These are phyloP conservation scores for Macaca mulatta DNA, from an alignment of 2,113 vertebrate genomes.

Conservation along the genomic window DNA sequence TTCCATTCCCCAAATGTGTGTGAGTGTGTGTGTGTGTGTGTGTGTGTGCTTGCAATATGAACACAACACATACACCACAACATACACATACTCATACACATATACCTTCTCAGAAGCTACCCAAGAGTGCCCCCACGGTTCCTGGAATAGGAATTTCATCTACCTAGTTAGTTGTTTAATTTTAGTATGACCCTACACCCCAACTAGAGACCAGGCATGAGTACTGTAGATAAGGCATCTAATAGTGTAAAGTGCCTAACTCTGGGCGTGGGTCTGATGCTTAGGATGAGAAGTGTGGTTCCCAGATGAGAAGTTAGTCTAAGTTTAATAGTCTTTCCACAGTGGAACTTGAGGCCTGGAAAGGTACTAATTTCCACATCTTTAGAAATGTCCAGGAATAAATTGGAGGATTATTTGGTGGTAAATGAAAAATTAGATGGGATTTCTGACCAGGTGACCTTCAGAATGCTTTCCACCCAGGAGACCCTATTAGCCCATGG, in stretches of 20 bases:
- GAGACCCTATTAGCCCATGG: background rate
- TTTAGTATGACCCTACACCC: background rate
- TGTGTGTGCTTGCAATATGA: accelerated
- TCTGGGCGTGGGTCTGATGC: background rate
- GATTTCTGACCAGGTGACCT: background rate
- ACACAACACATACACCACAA: accelerated
- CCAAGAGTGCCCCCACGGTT: background rate
- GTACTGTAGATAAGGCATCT: background rate
- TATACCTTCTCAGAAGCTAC: background rate
- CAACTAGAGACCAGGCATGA: background rate
- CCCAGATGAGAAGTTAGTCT: background rate
- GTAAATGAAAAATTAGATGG: background rate
- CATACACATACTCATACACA: background rate
- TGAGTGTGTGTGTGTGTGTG: background rate
- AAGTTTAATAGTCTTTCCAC: background rate
- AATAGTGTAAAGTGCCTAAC: background rate
- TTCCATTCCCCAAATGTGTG: background rate
- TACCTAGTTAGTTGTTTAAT: background rate
- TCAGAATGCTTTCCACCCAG: background rate
- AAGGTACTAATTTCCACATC: background rate
- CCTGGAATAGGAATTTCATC: background rate
- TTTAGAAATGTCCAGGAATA: background rate
- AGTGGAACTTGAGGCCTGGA: background rate
- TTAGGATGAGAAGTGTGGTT: background rate
- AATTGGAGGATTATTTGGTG: background rate